A percentile compares a stretch with the other conserved stretches of the same genome.
Evolutionary conservation across 2,888 invertebrate genomes (phyloP).

Genomic region (Xestia c-nigrum): DNA sequence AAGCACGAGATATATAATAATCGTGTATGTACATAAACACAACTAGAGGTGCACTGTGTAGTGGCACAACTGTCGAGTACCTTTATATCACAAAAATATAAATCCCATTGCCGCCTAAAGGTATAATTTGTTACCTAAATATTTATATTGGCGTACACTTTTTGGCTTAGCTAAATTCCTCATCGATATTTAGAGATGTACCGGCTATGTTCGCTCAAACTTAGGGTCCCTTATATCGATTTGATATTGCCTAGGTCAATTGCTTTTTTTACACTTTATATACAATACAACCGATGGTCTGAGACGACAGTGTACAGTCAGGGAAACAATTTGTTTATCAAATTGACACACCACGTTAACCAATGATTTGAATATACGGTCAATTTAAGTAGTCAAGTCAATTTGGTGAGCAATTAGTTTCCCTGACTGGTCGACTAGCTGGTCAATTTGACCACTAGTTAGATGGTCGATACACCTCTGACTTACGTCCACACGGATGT

Average conservation of each 20-base stretch:
- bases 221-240: slow-evolving; percentile 24
- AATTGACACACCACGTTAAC: background rate
- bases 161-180: slow-evolving; percentile 86
- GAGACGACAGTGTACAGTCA: slow-evolving; percentile 23
- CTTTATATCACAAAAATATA: slow-evolving; percentile 83
- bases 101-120: slow-evolving; percentile 77
- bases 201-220: slow-evolving; percentile 54
- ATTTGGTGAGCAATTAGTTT: background rate
- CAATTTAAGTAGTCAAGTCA: background rate
- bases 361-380: background rate
- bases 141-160: slow-evolving; percentile 83
- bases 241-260: slow-evolving; percentile 37
- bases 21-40: slow-evolving; percentile 86
- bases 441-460: slow-evolving; percentile 44
- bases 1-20: slow-evolving; percentile 81
- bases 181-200: slow-evolving; percentile 65
- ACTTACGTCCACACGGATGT: slow-evolving; percentile 5
- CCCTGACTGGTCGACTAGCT: slow-evolving; percentile 20
- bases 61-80: slow-evolving; percentile 67
- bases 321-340: background rate
- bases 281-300: slow-evolving; percentile 57
- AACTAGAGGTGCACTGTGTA: slow-evolving; percentile 66
- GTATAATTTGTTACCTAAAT: slow-evolving; percentile 72
- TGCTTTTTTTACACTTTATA: slow-evolving; percentile 54
- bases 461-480: slow-evolving; percentile 60